Base-by-base conservation (phyloP, 2,888 invertebrate genomes). In the Apotomis turbidana region DNA sequence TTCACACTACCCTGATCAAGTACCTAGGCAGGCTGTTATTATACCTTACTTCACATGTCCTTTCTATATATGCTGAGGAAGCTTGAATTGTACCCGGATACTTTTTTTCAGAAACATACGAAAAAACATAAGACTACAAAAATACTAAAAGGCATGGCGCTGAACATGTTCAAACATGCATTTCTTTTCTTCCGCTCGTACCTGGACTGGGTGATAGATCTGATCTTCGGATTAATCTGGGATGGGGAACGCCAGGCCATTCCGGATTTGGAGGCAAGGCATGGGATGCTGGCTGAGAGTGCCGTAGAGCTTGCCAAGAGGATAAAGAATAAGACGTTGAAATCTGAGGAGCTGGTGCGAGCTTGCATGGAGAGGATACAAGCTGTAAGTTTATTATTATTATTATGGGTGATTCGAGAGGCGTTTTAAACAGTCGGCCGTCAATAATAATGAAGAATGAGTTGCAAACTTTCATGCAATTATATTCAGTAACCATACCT, bases 311-410 rank as follows among this genome's bases (percentile, higher is more conserved):
- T 97, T 74, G 96, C 97, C 0, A 86, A 90, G 63, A 95, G 95
- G 87, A 97, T 97, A 68, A 93, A 95, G 80, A 88, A 83, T 41
- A 93, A 93, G 64, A 90, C 96, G 81, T 76, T 97, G 8, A 95
- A 95, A 62, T 95, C 96, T 3, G 95, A 95, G 81, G 94, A 95
- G 74, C 94, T 98, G 15, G 96, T 97, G 0, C 90, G 90, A 74
- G 94, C 95, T 3, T 98, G 95, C 83, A 96, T 97, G 76, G 95
- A 96, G 62, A 94, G 98, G 78, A 97, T 97, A 62, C 95, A 96
- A 76, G 94, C 95, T 82, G 95, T 97, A 54, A 87, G 87, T 72
- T 12, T 15, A 5, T 41, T 27, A 27, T 27, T 27, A 27, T 27
- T 27, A 27, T 27, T 27, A 27, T 27, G 27, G 27, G 1, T 2